Conservation (phyloP, 1,140 invertebrate species). For the Drosophila ambigua region DNA sequence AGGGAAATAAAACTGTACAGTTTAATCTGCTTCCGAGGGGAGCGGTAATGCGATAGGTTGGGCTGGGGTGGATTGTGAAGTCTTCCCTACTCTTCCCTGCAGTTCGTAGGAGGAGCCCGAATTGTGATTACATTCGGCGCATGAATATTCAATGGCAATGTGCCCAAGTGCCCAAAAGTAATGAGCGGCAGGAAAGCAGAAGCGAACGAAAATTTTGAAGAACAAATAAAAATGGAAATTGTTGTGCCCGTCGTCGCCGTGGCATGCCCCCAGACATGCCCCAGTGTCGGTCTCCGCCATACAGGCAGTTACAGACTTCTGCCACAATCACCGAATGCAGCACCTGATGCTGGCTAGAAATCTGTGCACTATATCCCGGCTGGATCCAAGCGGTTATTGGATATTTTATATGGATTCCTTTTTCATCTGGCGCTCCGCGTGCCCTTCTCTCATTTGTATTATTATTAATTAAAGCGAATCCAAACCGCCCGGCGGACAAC, state of each 20-base stretch:
- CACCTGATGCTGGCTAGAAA: conserved; percentile 32
- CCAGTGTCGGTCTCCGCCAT: neutral
- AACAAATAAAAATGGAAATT: conserved; percentile 30
- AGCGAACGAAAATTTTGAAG: conserved; percentile 21
- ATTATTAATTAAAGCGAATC: conserved; percentile 57
- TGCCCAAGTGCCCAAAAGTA: conserved; percentile 3
- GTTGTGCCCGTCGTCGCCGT: neutral
- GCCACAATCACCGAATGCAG: conserved; percentile 9
- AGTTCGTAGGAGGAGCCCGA: neutral
- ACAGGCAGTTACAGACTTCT: conserved; percentile 9
- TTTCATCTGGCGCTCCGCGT: neutral
- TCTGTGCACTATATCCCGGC: neutral
- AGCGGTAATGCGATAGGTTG: conserved; percentile 1
- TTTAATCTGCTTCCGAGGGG: conserved; percentile 17
- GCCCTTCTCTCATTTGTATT: neutral
- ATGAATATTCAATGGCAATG: conserved; percentile 65
- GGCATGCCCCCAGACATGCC: neutral
- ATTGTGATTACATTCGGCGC: conserved; percentile 47
- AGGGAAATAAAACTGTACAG: conserved; percentile 35
- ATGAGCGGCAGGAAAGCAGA: conserved; percentile 1
- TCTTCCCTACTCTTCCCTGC: neutral
- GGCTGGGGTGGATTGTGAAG: too few relatives aligned
- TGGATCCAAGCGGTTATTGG: too few relatives aligned
- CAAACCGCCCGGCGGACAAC: conserved; percentile 12
- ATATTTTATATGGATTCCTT: neutral